phyloP scores from a whole-genome alignment of 2,797 vertebrate species.

The Malacoraja senta region DNA sequence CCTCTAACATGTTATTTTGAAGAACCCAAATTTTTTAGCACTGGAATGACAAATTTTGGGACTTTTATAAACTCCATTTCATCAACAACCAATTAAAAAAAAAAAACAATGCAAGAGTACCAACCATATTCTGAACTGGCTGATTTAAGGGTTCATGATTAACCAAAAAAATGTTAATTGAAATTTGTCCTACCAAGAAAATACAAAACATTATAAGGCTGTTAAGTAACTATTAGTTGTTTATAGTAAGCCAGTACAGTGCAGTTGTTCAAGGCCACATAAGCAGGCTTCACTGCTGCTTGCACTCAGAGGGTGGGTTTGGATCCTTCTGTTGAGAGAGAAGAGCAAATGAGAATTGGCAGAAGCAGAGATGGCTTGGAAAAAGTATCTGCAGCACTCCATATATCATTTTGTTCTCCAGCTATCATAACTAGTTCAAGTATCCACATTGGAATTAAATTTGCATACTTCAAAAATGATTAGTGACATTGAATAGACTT shows the following conservation, averaged over 20 bases:
- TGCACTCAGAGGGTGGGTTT: slow-evolving; percentile 90
- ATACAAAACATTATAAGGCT: slow-evolving; percentile 99
- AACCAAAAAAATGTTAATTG: slow-evolving; percentile 73
- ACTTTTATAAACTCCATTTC: slow-evolving; percentile 56
- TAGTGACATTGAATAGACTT: background rate
- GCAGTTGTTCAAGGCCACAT: slow-evolving; percentile 84
- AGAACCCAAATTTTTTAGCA: slow-evolving; percentile 87
- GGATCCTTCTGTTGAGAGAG: slow-evolving; percentile 81
- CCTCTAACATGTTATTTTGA: slow-evolving; percentile 83
- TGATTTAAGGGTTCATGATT: slow-evolving; percentile 58
- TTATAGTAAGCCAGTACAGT: slow-evolving; percentile 86
- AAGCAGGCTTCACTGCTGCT: slow-evolving; percentile 88
- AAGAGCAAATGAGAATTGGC: slow-evolving; percentile 37
- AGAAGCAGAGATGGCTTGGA: slow-evolving; percentile 32
- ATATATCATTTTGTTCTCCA: slow-evolving; percentile 39
- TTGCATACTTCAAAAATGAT: background rate
- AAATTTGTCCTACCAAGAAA: slow-evolving; percentile 90
- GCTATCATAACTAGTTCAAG: background rate
- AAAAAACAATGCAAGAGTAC: slow-evolving; percentile 80
- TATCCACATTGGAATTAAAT: background rate
- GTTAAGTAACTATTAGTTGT: slow-evolving; percentile 85
- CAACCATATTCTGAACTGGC: slow-evolving; percentile 64
- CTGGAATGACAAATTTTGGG: slow-evolving; percentile 76
- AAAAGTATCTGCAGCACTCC: slow-evolving; percentile 29
- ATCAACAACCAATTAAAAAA: slow-evolving; percentile 59